A percentile compares a stretch with the other conserved stretches of the same genome.
phyloP scores from a whole-genome alignment of 1,140 invertebrate species.

The Plodia interpunctella region DNA sequence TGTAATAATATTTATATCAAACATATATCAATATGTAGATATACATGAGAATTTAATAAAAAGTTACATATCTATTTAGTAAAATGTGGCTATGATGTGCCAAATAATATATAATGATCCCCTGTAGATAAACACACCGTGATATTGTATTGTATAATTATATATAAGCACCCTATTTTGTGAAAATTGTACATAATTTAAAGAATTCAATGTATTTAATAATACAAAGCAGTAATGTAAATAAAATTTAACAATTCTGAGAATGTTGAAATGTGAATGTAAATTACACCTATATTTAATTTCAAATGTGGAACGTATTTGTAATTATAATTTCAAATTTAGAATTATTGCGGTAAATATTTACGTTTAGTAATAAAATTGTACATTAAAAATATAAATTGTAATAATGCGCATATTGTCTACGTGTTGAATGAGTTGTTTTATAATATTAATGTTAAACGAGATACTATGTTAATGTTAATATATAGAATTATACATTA shows the following conservation, averaged over 20 bases:
- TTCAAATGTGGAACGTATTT: no score
- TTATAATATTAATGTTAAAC: background rate
- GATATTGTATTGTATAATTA: slow-evolving; percentile 10
- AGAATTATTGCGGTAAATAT: background rate
- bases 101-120: slow-evolving; percentile 17
- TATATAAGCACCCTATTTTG: slow-evolving; percentile 13
- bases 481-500: background rate
- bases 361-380: background rate
- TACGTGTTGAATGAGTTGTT: background rate
- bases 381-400: background rate
- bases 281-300: no score
- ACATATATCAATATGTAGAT: slow-evolving; percentile 9
- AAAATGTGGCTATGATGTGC: slow-evolving; percentile 14
- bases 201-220: background rate
- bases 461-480: background rate
- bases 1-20: background rate
- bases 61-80: slow-evolving; percentile 17
- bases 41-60: slow-evolving; percentile 17
- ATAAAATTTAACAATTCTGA: no score
- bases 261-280: no score
- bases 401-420: background rate
- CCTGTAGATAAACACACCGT: slow-evolving; percentile 15
- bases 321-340: no score
- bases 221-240: no score
- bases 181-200: slow-evolving; percentile 15